A percentile compares a stretch with the other conserved stretches of the same genome.
phyloP scores from a whole-genome alignment of 2,797 vertebrate genomes.

The Gastrophryne carolinensis region DNA sequence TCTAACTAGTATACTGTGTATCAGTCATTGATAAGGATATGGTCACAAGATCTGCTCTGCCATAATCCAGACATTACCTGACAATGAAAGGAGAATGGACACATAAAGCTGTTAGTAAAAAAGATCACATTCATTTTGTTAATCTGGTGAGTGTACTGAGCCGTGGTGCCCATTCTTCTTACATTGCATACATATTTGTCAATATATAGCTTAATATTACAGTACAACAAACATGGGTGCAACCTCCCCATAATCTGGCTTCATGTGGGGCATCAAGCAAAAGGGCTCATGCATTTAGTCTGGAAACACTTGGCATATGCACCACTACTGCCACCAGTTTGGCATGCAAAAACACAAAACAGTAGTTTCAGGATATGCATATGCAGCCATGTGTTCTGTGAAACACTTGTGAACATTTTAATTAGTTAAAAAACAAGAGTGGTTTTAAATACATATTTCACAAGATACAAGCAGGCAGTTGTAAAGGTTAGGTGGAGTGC shows the following conservation, averaged over 20 bases:
- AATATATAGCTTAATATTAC: conserved; percentile 79
- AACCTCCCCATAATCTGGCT: conserved; percentile 95
- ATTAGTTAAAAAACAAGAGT: conserved; percentile 37
- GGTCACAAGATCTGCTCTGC: too few species aligned
- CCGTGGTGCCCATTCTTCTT: conserved; percentile 69
- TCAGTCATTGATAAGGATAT: background rate
- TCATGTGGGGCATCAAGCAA: conserved; percentile 93
- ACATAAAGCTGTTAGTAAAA: conserved; percentile 50
- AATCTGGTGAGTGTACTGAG: conserved; percentile 53
- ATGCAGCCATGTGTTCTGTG: conserved; percentile 72
- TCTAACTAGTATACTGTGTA: background rate
- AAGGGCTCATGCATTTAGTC: conserved; percentile 88
- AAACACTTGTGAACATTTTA: conserved; percentile 26
- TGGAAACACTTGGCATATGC: conserved; percentile 76
- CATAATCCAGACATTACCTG: conserved; percentile 48
- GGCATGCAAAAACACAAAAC: conserved; percentile 84
- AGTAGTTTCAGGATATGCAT: conserved; percentile 75
- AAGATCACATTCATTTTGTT: conserved; percentile 24
- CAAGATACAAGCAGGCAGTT: conserved; percentile 20
- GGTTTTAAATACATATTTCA: conserved; percentile 16
- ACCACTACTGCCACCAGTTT: conserved; percentile 77
- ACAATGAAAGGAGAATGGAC: conserved; percentile 69
- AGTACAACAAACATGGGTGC: conserved; percentile 80
- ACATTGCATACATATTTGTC: conserved; percentile 55
- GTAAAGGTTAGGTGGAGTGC: background rate